Evolutionary conservation across 2,888 invertebrate species (phyloP), one percentile per base, ranked within the genome.

Genomic region (Yponomeuta cagnagella): DNA sequence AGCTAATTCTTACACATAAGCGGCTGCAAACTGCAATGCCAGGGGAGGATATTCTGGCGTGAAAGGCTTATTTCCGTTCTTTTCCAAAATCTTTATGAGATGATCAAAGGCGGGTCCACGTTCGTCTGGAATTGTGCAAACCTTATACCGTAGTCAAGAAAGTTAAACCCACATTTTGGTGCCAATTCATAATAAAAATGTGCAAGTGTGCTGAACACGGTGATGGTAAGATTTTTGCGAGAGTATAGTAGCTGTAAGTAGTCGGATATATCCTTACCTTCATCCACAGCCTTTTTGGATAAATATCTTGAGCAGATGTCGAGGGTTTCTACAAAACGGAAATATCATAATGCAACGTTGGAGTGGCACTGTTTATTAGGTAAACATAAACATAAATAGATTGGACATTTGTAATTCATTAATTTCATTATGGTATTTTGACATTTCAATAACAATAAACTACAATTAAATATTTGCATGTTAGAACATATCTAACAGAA

Each of bases 201-300:
- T 43, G 43, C 8, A 43, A 43, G 8, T 43, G 43, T 43, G 43
- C 43, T 43, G 6, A 43, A 5, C 43, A 6, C 3, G 6, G 43
- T 8, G 1, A 5, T 43, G 43, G 43, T 43, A 43, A 43, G 43
- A 43, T 43, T 43, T 43, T 37, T 43, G 8, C 43, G 5, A 8
- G 43, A 43, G 43, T 43, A 8, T 1, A 9, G 43, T 43, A 6
- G 8, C 1, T 43, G 8, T 43, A 43, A 43, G 3, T 43, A 8
- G 1, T 43, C 8, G 9, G 43, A 43, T 8, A 58, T 58, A 30
- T 63, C 77, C 86, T 82, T 80, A 90, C 90, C 77, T 72, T 87
- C 86, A 71, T 89, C 86, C 9, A 85, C 73, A 15, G 86, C 85
- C 37, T 74, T 73, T 71, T 90, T 82, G 1, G 90, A 88, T 30